These are phyloP conservation scores for Pseudochirops cupreus DNA, from an alignment of 2,797 vertebrate species.

Conservation along the genomic window DNA sequence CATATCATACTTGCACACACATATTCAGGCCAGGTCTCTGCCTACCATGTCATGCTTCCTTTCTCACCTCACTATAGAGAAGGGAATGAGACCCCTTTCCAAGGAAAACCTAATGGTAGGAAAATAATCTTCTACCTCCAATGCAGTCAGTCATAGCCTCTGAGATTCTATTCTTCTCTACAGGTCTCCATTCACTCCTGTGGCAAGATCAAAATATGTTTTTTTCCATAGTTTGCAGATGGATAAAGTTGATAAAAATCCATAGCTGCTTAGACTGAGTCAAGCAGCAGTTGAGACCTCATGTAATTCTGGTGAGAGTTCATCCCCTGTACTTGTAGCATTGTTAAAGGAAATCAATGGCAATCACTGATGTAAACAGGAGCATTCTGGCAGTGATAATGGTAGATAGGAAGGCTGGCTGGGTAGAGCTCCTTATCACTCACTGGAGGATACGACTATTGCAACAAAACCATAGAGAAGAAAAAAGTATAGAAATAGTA, in stretches of 20 bases:
- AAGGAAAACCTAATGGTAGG: background rate
- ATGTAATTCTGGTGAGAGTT: background rate
- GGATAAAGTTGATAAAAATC: background rate
- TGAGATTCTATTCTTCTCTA: background rate
- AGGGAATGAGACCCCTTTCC: background rate
- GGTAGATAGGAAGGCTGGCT: background rate
- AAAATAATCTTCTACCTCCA: background rate
- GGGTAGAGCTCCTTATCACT: background rate
- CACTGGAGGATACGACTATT: background rate
- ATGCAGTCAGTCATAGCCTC: background rate
- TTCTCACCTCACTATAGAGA: background rate
- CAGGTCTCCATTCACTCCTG: background rate
- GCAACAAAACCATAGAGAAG: background rate
- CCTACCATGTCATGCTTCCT: background rate
- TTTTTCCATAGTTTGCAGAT: slow-evolving; percentile 18
- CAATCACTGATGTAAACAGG: no score
- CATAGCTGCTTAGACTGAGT: background rate
- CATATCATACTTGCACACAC: background rate
- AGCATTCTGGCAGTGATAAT: background rate
- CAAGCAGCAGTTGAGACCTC: background rate
- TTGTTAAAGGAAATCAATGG: background rate
- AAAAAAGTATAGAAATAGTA: background rate
- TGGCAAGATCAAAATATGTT: background rate
- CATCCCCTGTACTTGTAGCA: background rate
- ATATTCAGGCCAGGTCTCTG: background rate